Percentiles rank a stretch among this genome's conserved stretches.
Evolutionary conservation across 2,888 invertebrate genomes (phyloP).

Genomic region (Auanema freiburgensis): DNA sequence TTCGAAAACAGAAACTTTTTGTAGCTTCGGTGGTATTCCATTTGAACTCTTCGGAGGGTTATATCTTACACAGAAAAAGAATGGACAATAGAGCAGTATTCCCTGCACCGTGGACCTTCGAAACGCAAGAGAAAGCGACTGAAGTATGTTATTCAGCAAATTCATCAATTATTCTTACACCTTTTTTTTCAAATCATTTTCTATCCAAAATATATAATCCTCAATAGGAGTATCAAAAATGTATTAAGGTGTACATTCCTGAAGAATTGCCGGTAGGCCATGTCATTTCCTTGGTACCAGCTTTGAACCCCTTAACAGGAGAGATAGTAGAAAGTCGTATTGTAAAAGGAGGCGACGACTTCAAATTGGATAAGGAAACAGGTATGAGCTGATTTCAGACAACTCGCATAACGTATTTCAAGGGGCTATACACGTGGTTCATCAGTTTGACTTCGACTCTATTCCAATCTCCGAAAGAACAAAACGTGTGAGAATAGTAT

Average conservation of each 20-base stretch:
- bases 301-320: conserved; percentile 28
- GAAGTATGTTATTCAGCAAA: background rate
- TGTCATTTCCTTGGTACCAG: conserved; percentile 42
- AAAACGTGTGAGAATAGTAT: conserved; percentile 31
- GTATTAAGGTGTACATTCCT: conserved; percentile 8
- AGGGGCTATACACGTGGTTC: conserved; percentile 24
- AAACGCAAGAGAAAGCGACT: conserved; percentile 6
- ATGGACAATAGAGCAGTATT: conserved; percentile 27
- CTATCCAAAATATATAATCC: too few species aligned
- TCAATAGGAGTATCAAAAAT: too few species aligned
- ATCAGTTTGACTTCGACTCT: conserved; percentile 41
- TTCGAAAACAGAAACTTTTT: background rate
- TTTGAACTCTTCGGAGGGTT: conserved; percentile 20
- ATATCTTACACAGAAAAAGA: conserved; percentile 19
- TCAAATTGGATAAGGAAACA: conserved; percentile 23
- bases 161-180: background rate
- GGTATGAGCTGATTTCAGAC: conserved; percentile 12
- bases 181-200: too few species aligned
- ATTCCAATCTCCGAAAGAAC: conserved; percentile 18
- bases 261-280: conserved; percentile 42
- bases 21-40: conserved; percentile 16
- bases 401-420: background rate
- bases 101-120: conserved; percentile 26
- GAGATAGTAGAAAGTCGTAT: conserved; percentile 15
- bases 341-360: conserved; percentile 25